Conservation (phyloP, 2,113 vertebrate genomes). For the Ardeotis arabs region DNA sequence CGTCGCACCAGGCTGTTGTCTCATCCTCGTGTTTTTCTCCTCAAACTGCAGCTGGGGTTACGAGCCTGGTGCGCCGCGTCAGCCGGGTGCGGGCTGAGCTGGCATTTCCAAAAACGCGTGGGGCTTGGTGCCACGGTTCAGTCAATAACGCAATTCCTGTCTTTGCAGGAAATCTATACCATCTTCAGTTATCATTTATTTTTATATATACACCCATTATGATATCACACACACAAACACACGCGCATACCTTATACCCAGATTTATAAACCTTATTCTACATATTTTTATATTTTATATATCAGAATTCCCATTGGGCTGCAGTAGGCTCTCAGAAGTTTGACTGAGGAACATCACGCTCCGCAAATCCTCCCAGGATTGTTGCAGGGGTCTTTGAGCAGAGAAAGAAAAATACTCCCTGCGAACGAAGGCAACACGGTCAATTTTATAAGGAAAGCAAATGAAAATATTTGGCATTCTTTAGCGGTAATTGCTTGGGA, state of each 20-base stretch:
- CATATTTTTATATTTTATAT: neutral
- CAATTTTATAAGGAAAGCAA: neutral
- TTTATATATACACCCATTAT: neutral
- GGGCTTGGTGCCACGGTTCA: neutral
- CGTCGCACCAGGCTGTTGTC: no score
- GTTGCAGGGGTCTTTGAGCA: neutral
- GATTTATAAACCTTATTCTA: neutral
- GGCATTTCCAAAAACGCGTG: no score
- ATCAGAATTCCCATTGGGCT: neutral
- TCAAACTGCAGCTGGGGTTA: no score
- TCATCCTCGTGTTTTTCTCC: neutral
- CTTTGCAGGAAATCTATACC: neutral
- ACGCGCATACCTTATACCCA: neutral
- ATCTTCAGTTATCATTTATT: neutral
- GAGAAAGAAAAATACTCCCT: neutral
- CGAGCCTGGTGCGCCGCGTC: fast-evolving
- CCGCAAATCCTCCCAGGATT: neutral
- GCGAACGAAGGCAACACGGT: neutral
- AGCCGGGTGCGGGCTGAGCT: neutral
- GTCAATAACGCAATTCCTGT: neutral
- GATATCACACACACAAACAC: no score
- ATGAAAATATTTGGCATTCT: neutral
- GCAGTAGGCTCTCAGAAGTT: neutral
- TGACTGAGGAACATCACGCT: neutral
- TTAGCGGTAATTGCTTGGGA: neutral